Percentiles rank a stretch among this genome's conserved stretches.
Evolutionary conservation across 1,140 invertebrate genomes (phyloP).

Genomic region (Manduca sexta): DNA sequence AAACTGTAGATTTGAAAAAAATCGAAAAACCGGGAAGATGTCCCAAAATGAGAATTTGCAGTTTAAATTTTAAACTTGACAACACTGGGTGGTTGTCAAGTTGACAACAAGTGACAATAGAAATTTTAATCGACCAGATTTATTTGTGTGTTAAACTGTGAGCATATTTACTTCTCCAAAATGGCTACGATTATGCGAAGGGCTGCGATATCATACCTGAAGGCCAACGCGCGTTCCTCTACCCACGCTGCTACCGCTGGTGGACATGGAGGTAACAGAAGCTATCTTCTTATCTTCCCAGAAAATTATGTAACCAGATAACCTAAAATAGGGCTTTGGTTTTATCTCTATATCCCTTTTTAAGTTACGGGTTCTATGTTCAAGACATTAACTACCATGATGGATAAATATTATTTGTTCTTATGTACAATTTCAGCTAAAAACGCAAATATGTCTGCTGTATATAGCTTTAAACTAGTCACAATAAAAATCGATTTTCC

Average conservation of each 20-base stretch:
- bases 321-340: slow-evolving; percentile 29
- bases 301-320: slow-evolving; percentile 63
- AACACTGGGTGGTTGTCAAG: too few species aligned
- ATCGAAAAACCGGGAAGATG: too few species aligned
- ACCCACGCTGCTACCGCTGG: slow-evolving; percentile 59
- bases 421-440: neutral
- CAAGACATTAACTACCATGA: neutral
- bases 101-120: slow-evolving; percentile 3
- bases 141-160: neutral
- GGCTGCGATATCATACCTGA: slow-evolving; percentile 45
- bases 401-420: neutral
- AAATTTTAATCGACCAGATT: neutral
- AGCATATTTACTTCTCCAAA: slow-evolving; percentile 15
- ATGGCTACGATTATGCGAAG: slow-evolving; percentile 52
- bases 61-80: too few species aligned
- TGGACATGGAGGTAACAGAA: slow-evolving; percentile 51
- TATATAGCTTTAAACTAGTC: too few species aligned
- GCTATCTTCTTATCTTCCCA: slow-evolving; percentile 15
- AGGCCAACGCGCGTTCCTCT: slow-evolving; percentile 41
- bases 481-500: too few species aligned
- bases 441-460: neutral
- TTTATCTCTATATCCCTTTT: neutral
- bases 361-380: neutral
- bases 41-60: too few species aligned
- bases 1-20: too few species aligned